Percentiles rank a stretch among this genome's conserved stretches.
Conservation (phyloP, 2,888 invertebrate species). For the Altica lythri region DNA sequence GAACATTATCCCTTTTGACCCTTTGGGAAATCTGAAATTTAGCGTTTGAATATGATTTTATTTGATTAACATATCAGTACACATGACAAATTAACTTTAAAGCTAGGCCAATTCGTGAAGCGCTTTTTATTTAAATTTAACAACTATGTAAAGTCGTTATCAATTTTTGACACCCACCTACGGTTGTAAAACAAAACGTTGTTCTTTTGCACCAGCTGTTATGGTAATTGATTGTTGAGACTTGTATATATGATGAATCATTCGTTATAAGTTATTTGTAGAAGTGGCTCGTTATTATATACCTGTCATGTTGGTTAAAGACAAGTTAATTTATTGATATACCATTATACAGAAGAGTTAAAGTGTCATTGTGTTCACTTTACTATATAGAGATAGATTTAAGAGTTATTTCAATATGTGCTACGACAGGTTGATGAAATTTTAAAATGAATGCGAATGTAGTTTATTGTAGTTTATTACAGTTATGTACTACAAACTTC, state of each 20-base stretch:
- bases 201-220: conserved; percentile 11
- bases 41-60: conserved; percentile 33
- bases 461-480: too few relatives aligned
- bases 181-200: too few relatives aligned
- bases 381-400: too few relatives aligned
- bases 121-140: too few relatives aligned
- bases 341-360: not conserved
- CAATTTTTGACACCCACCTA: too few relatives aligned
- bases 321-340: conserved; percentile 4
- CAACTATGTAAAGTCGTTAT: too few relatives aligned
- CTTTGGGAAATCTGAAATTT: conserved; percentile 32
- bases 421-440: too few relatives aligned
- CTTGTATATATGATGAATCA: conserved; percentile 11
- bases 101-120: too few relatives aligned
- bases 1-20: conserved; percentile 23
- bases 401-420: too few relatives aligned
- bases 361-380: too few relatives aligned
- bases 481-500: too few relatives aligned
- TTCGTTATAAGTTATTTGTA: conserved; percentile 13
- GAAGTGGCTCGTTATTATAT: conserved; percentile 19
- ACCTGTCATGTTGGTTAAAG: conserved; percentile 13
- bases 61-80: conserved; percentile 34
- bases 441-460: too few relatives aligned
- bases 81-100: conserved; percentile 33
- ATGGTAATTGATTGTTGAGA: conserved; percentile 15